Percentiles rank a stretch among this genome's conserved stretches.
Conservation (phyloP, 2,888 invertebrate genomes). For the Hybos culiciformis region DNA sequence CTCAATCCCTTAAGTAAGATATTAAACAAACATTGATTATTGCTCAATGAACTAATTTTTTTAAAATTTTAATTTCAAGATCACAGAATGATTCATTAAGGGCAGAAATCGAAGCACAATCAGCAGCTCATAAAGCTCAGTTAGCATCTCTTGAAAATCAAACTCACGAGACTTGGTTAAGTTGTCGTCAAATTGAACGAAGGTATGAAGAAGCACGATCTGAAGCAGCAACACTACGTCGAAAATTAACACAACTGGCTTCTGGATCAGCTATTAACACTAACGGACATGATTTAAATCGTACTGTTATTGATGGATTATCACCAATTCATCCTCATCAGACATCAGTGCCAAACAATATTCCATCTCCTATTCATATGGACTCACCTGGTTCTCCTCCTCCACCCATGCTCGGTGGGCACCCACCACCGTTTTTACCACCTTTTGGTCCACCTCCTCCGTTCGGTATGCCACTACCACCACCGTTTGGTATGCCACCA, state of each 20-base stretch:
- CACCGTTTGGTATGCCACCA: slow-evolving; percentile 46
- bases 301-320: slow-evolving; percentile 17
- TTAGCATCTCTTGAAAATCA: slow-evolving; percentile 68
- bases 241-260: slow-evolving; percentile 39
- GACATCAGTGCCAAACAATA: too few species aligned
- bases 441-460: slow-evolving; percentile 48
- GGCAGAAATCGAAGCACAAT: slow-evolving; percentile 75
- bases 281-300: slow-evolving; percentile 18
- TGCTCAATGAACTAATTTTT: background rate
- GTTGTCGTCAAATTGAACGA: slow-evolving; percentile 65
- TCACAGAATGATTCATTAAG: slow-evolving; percentile 49
- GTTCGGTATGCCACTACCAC: slow-evolving; percentile 49
- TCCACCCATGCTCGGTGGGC: slow-evolving; percentile 35
- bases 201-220: slow-evolving; percentile 68
- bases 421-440: slow-evolving; percentile 45
- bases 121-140: slow-evolving; percentile 51
- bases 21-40: background rate
- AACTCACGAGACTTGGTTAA: slow-evolving; percentile 75
- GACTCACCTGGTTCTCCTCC: slow-evolving; percentile 31
- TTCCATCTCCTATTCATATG: slow-evolving; percentile 32
- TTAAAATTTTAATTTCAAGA: slow-evolving; percentile 25
- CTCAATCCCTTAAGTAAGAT: slow-evolving; percentile 61
- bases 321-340: slow-evolving; percentile 15
- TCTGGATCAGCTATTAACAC: slow-evolving; percentile 16
- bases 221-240: slow-evolving; percentile 52